phyloP scores from a whole-genome alignment of 2,888 invertebrate genomes.

The Tineola bisselliella region DNA sequence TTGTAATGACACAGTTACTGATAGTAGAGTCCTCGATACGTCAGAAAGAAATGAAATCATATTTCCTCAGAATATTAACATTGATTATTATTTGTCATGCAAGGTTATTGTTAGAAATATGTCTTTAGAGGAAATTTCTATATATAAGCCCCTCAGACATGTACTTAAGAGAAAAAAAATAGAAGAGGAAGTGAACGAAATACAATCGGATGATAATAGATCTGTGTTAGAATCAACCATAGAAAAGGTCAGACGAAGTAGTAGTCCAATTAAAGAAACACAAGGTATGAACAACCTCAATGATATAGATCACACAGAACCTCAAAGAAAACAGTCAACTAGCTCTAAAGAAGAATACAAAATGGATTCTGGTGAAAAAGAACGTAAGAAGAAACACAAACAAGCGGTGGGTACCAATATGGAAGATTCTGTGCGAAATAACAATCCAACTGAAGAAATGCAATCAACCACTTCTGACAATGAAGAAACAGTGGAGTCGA shows the following conservation, averaged over 20 bases:
- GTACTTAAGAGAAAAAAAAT: no score
- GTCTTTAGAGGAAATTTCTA: constrained; percentile 31
- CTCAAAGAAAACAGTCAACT: no score
- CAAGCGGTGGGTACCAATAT: neutral
- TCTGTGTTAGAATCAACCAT: no score
- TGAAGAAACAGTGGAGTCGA: neutral
- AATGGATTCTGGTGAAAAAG: neutral
- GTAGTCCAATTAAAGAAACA: no score
- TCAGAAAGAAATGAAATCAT: constrained; percentile 17
- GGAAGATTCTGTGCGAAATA: neutral
- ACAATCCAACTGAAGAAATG: neutral
- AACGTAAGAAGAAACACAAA: neutral
- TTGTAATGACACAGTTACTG: constrained; percentile 22
- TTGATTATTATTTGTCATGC: constrained; percentile 44
- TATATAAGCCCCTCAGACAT: constrained; percentile 26
- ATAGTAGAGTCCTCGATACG: neutral
- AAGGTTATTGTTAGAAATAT: constrained; percentile 38
- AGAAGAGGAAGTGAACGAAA: no score
- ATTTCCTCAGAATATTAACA: constrained; percentile 37
- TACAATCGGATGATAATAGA: no score
- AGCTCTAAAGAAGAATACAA: neutral
- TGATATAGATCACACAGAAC: no score
- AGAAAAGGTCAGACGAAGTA: no score
- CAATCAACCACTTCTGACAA: neutral
- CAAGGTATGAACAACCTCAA: no score